phyloP scores from a whole-genome alignment of 2,888 invertebrate species.

The Agrypnus murinus region DNA sequence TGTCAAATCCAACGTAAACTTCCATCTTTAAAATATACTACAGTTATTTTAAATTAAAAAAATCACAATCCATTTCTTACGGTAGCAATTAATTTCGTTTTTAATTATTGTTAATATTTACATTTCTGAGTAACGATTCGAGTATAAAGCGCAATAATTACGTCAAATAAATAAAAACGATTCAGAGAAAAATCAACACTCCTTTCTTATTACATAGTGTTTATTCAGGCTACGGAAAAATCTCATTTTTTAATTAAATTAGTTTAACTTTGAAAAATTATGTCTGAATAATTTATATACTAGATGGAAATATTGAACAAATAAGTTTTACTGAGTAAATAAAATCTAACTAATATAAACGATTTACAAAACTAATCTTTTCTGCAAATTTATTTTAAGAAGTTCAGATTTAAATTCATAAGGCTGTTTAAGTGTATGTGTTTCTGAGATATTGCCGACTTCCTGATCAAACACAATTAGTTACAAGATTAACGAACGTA shows the following conservation, averaged over 20 bases:
- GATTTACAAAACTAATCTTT: background rate
- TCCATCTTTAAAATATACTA: too few species aligned
- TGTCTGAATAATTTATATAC: too few species aligned
- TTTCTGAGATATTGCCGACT: background rate
- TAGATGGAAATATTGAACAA: too few species aligned
- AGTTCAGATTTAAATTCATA: too few species aligned
- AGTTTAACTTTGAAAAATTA: background rate
- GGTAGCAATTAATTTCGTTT: too few species aligned
- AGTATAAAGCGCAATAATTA: background rate
- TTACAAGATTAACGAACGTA: conserved; percentile 9
- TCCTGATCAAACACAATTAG: conserved; percentile 5
- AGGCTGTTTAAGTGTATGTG: background rate
- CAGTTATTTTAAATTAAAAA: too few species aligned
- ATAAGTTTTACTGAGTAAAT: too few species aligned
- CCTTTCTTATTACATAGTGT: conserved; percentile 1
- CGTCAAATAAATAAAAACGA: background rate
- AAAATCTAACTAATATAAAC: too few species aligned
- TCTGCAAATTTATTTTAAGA: background rate
- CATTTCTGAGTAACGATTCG: background rate
- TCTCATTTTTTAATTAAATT: background rate
- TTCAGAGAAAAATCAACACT: conserved; percentile 6
- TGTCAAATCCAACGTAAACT: too few species aligned
- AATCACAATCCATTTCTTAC: too few species aligned
- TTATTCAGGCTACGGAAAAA: background rate
- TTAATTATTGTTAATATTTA: background rate